Base-by-base conservation (phyloP, 2,888 invertebrate species). In the Troides aeacus region DNA sequence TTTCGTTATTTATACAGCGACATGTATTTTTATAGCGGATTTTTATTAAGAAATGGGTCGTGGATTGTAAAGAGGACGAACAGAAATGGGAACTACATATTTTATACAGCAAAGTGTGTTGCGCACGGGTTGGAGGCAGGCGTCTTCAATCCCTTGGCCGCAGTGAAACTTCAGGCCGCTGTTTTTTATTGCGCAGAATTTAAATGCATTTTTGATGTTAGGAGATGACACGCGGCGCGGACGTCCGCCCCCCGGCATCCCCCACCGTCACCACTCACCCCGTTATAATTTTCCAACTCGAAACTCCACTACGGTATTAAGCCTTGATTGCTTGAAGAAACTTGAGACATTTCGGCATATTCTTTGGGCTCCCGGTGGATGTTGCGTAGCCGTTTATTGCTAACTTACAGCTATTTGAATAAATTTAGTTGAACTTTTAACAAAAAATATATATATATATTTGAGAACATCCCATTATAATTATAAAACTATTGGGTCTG, bases 201-300 rank as follows among this genome's bases (percentile, higher is more conserved):
- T 93, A 93, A 93, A 93, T 93, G 93, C 93, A 93, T 93, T 93
- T 93, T 93, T 93, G 93, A 91, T 93, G 93, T 93, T 89, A 90
- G 89, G 91, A 92, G 90, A 92, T 92, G 92, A 92, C 92, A 92
- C 91, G 89, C 92, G 87, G 91, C 90, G 90, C 90, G 90, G 90
- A 89, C 91, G 88, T 87, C 88, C 87, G 85, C 86, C 84, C 81
- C 82, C 76, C 84, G 77, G 82, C 85, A 83, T 81, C 85, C 84
- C 81, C 81, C 76, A 76, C 50, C 15, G 1, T 15, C 50, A 81
- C 78, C 80, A 77, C 80, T 83, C 85, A 84, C 81, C 84, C 84
- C 85, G 91, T 90, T 90, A 92, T 92, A 92, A 92, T 92, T 92
- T 91, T 88, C 91, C 89, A 92, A 92, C 87, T 92, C 86, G 89